Conservation (phyloP, 2,888 invertebrate genomes). For the Hemistola chrysoprasaria region DNA sequence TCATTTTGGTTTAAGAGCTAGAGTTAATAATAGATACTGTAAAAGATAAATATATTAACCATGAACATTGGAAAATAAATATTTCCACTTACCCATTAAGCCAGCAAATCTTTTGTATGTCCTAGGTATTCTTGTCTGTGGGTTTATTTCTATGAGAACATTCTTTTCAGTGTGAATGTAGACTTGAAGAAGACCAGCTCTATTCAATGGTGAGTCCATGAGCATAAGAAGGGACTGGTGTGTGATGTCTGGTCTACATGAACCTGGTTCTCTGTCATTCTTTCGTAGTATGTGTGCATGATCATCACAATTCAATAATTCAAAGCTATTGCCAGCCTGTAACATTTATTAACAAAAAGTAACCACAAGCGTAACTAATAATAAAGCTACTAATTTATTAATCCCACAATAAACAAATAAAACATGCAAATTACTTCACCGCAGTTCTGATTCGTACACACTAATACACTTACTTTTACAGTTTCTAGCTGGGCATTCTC, state of each 20-base stretch:
- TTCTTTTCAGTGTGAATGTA: conserved; percentile 95
- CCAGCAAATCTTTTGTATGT: conserved; percentile 99
- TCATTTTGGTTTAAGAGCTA: too few species aligned
- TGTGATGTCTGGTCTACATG: conserved; percentile 97
- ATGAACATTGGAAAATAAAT: too few species aligned
- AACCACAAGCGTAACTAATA: too few species aligned
- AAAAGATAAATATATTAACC: too few species aligned
- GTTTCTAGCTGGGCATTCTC: conserved; percentile 98
- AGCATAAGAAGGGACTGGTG: conserved; percentile 99
- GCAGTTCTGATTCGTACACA: too few species aligned
- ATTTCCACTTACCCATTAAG: conserved; percentile 88
- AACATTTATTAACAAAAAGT: not conserved
- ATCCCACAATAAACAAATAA: too few species aligned
- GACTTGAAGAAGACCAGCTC: conserved; percentile 97
- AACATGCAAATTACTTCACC: too few species aligned
- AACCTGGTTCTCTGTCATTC: conserved; percentile 92
- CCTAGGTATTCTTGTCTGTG: conserved; percentile 97
- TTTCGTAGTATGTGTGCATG: conserved; percentile 92
- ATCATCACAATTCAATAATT: conserved; percentile 96
- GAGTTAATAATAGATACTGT: too few species aligned
- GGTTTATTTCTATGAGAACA: conserved; percentile 97
- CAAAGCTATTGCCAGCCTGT: conserved; percentile 93
- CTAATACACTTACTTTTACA: conserved; percentile 88
- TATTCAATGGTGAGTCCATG: conserved; percentile 97
- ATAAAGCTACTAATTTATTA: too few species aligned